These are phyloP conservation scores for Nemotelus pantherinus DNA, from an alignment of 2,888 invertebrate genomes.

Conservation along the genomic window DNA sequence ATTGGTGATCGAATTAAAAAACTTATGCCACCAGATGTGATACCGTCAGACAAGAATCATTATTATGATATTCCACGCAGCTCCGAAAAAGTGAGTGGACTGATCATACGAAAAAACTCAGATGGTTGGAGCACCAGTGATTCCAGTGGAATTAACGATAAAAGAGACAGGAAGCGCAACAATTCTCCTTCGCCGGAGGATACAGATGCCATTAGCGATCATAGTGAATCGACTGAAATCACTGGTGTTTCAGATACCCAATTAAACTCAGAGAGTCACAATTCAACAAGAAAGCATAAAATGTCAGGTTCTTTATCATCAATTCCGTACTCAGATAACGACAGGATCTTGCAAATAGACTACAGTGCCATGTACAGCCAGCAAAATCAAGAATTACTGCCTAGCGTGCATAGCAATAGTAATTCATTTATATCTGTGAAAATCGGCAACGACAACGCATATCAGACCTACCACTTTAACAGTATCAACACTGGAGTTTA, in stretches of 20 bases:
- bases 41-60: slow-evolving; percentile 69
- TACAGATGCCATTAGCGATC: slow-evolving; percentile 55
- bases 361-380: slow-evolving; percentile 47
- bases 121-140: slow-evolving; percentile 71
- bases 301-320: neutral
- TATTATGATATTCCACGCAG: slow-evolving; percentile 48
- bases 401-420: neutral
- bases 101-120: slow-evolving; percentile 69
- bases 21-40: slow-evolving; percentile 72
- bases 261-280: slow-evolving; percentile 54
- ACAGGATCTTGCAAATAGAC: slow-evolving; percentile 39
- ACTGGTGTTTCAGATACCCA: slow-evolving; percentile 62
- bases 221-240: slow-evolving; percentile 62
- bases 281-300: slow-evolving; percentile 19
- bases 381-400: neutral
- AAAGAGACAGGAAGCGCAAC: neutral
- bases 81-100: slow-evolving; percentile 50
- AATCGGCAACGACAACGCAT: slow-evolving; percentile 21
- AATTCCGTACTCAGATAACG: neutral
- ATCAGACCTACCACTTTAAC: slow-evolving; percentile 35
- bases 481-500: slow-evolving; percentile 15
- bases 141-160: slow-evolving; percentile 49
- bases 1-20: slow-evolving; percentile 57
- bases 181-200: slow-evolving; percentile 38
- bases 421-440: slow-evolving; percentile 32